These are phyloP conservation scores for Eulemur rufifrons DNA, from an alignment of 2,113 vertebrate species.

Conservation along the genomic window DNA sequence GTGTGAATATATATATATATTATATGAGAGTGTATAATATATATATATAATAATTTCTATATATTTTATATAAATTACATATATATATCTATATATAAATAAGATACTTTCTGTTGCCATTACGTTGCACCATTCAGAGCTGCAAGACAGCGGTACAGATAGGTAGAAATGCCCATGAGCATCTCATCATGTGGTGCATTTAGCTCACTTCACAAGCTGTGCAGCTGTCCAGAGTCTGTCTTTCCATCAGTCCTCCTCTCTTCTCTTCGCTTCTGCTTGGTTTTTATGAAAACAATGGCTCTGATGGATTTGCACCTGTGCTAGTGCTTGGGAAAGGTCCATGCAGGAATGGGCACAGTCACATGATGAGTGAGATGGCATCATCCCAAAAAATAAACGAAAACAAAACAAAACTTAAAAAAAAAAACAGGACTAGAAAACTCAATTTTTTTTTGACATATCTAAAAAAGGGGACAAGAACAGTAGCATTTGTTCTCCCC, in stretches of 20 bases:
- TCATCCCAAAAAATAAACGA: slow-evolving; percentile 87
- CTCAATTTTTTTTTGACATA: slow-evolving; percentile 95
- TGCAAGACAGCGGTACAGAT: slow-evolving; percentile 72
- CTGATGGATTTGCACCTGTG: slow-evolving; percentile 90
- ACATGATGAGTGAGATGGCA: slow-evolving; percentile 94
- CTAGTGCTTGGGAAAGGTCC: slow-evolving; percentile 89
- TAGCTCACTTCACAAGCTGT: slow-evolving; percentile 72
- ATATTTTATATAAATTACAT: slow-evolving; percentile 90
- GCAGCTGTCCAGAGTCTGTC: slow-evolving; percentile 72
- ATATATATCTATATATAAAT: slow-evolving; percentile 88
- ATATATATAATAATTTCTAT: slow-evolving; percentile 87
- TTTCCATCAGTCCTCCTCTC: slow-evolving; percentile 82
- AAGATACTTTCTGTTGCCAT: slow-evolving; percentile 84
- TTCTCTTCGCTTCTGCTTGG: slow-evolving; percentile 87
- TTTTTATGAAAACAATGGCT: slow-evolving; percentile 88
- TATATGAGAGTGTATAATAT: slow-evolving; percentile 76
- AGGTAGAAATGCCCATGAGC: slow-evolving; percentile 76
- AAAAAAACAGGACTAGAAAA: slow-evolving; percentile 98
- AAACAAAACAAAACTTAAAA: slow-evolving; percentile 62
- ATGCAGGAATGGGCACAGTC: slow-evolving; percentile 98
- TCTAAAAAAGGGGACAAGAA: slow-evolving; percentile 95
- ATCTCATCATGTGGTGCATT: slow-evolving; percentile 44
- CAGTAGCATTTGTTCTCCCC: slow-evolving; percentile 82
- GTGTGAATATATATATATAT: slow-evolving; percentile 82
- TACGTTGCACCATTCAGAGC: slow-evolving; percentile 70